phyloP scores from a whole-genome alignment of 2,888 invertebrate species.

The Zelleria hepariella region DNA sequence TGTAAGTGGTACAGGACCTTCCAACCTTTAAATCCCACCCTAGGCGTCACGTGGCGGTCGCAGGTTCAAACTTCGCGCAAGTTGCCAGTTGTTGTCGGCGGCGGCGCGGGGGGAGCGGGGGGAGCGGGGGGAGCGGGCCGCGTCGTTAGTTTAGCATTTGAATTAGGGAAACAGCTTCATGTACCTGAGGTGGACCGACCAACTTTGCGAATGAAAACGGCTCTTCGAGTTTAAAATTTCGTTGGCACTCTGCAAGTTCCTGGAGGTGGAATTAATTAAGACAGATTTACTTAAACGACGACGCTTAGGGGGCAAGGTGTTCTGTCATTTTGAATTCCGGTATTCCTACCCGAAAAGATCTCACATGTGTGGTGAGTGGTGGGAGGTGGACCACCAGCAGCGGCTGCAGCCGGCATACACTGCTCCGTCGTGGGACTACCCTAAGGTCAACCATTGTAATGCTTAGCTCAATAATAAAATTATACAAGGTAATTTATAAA shows the following conservation, averaged over 20 bases:
- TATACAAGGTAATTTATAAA: too few relatives aligned
- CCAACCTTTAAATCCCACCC: slow-evolving; percentile 7
- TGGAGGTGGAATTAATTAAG: neutral
- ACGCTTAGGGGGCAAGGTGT: too few relatives aligned
- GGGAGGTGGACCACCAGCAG: too few relatives aligned
- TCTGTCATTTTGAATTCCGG: too few relatives aligned
- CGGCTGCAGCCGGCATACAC: too few relatives aligned
- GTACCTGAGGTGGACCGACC: neutral
- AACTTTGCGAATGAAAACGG: neutral
- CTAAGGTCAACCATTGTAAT: too few relatives aligned
- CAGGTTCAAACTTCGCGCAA: neutral
- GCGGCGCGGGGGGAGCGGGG: neutral
- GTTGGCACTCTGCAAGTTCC: neutral
- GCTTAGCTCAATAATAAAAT: neutral
- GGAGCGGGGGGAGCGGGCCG: neutral
- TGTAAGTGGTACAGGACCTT: slow-evolving; percentile 19
- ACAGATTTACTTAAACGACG: too few relatives aligned
- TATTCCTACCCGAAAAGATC: too few relatives aligned
- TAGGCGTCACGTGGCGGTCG: neutral
- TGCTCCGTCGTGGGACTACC: too few relatives aligned
- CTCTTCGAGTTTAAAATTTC: neutral
- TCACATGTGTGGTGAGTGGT: too few relatives aligned
- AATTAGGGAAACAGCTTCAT: slow-evolving; percentile 5
- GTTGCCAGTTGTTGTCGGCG: neutral
- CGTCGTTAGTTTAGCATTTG: slow-evolving; percentile 5